A percentile compares a stretch with the other conserved stretches of the same genome.
phyloP scores from a whole-genome alignment of 64 coral and sea anemone genomes.

The Catalaphyllia jardinei region DNA sequence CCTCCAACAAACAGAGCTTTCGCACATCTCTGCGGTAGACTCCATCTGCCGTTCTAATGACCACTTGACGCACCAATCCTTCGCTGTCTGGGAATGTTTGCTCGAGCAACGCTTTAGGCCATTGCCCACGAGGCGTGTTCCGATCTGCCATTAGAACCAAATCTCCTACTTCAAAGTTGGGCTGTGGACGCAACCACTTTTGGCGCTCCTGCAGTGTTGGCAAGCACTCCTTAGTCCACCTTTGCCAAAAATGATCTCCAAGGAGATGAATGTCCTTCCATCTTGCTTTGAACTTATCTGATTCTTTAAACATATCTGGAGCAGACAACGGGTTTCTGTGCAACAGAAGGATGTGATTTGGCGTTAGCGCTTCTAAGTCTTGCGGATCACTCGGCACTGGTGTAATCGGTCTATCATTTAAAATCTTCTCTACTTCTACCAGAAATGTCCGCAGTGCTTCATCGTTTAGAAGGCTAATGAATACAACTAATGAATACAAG shows the following conservation, averaged over 20 bases:
- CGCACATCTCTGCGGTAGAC: constrained; percentile 57
- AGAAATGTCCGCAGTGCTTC: constrained; percentile 51
- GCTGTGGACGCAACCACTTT: constrained; percentile 49
- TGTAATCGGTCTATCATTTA: constrained; percentile 56
- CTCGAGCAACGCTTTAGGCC: constrained; percentile 62
- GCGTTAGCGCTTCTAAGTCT: neutral
- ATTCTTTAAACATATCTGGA: constrained; percentile 3
- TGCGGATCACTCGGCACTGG: constrained; percentile 26
- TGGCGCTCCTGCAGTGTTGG: constrained; percentile 46
- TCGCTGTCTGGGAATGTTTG: constrained; percentile 41
- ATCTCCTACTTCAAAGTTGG: constrained; percentile 43
- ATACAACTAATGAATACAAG: constrained; percentile 54
- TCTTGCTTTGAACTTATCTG: constrained; percentile 46
- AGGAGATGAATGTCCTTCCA: constrained; percentile 59
- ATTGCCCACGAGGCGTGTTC: constrained; percentile 45
- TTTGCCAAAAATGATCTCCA: constrained; percentile 60
- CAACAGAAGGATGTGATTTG: constrained; percentile 11
- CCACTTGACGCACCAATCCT: constrained; percentile 49
- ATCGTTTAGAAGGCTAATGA: constrained; percentile 53
- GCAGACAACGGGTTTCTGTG: neutral
- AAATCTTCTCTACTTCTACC: constrained; percentile 52
- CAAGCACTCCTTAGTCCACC: constrained; percentile 59
- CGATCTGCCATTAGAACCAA: constrained; percentile 32
- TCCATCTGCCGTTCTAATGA: constrained; percentile 49
- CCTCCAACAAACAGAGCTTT: constrained; percentile 63